A percentile compares a stretch with the other conserved stretches of the same genome.
Conservation (phyloP, 2,797 vertebrate species). For the Trichosurus vulpecula region DNA sequence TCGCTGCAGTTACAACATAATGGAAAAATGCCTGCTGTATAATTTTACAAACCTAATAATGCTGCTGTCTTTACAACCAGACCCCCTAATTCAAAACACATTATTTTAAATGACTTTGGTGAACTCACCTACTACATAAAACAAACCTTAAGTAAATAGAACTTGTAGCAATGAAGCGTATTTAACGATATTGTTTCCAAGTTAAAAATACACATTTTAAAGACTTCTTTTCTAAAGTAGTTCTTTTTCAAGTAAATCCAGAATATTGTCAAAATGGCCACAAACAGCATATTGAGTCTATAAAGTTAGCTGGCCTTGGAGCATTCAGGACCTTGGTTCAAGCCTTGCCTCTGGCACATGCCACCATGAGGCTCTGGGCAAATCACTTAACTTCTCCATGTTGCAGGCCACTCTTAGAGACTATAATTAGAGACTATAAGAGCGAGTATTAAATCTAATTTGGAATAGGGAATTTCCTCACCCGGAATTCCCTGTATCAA, state of each 20-base stretch:
- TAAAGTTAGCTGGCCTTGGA: not conserved
- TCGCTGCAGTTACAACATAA: conserved; percentile 9
- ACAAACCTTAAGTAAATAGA: conserved; percentile 33
- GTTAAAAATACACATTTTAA: not conserved
- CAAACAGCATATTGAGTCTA: not conserved
- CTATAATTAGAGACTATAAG: not conserved
- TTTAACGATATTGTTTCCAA: conserved; percentile 23
- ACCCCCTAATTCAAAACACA: conserved; percentile 15
- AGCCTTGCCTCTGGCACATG: not conserved
- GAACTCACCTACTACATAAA: not conserved
- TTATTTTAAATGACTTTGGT: not conserved
- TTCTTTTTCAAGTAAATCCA: conserved; percentile 15
- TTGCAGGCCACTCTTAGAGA: not conserved
- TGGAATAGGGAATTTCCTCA: not conserved
- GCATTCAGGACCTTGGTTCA: not conserved
- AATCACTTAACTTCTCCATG: not conserved
- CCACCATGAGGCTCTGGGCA: not conserved
- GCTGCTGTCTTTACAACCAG: conserved; percentile 20
- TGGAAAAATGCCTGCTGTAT: not conserved
- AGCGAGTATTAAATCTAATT: not conserved
- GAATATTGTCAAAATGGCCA: not conserved
- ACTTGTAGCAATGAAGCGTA: not conserved
- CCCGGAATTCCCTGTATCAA: not conserved
- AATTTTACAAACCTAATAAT: not conserved
- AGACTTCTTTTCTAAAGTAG: not conserved